Base-by-base conservation (phyloP, 1,140 invertebrate species). In the Drosophila albomicans region DNA sequence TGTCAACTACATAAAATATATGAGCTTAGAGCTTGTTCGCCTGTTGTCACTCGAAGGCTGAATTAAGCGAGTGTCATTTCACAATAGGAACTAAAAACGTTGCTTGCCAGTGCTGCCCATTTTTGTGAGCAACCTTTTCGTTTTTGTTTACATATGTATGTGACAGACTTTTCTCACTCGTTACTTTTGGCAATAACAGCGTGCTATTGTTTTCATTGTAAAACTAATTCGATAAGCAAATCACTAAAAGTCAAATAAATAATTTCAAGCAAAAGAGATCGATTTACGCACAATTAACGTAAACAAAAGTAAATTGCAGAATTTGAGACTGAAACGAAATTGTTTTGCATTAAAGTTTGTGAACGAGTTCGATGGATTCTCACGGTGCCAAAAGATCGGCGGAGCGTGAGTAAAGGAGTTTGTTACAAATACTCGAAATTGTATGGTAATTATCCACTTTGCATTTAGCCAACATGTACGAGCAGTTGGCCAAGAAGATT, bases 401-500 rank as follows among this genome's bases (percentile, higher is more conserved):
- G 1, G 57, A 61, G n/a, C 65, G 71, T 74, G 38, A 74, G 71
- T 38, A 11, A 8, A 32, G 30, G 5, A 32, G 5, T 32, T 32
- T 25, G 3, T 25, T 25, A 25, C 20, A 25, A 25, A 25, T 25
- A 25, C 6, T 32, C 30, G 30, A 32, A 32, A 32, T 32, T 32
- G 2, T 32, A 32, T 8, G 20, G 20, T 25, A 20, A 15, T 30
- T 20, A 3, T 43, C 5, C 11, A 5, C 28, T 6, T 32, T 15
- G 3, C 7, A 13, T 56, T 8, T 38, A 86, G 82, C 65, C 16
- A 82, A 70, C 51, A 51, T 66, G 13, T 67, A 63, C 6, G 70
- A 66, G 51, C 67, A 79, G 49, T 49, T 87, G 75, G 79, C 82
- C 49, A 71, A 76, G 25, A 72, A 76, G 57, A 79, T 87, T 32